phyloP scores from a whole-genome alignment of 2,888 invertebrate genomes.

The Orchestes rusci region DNA sequence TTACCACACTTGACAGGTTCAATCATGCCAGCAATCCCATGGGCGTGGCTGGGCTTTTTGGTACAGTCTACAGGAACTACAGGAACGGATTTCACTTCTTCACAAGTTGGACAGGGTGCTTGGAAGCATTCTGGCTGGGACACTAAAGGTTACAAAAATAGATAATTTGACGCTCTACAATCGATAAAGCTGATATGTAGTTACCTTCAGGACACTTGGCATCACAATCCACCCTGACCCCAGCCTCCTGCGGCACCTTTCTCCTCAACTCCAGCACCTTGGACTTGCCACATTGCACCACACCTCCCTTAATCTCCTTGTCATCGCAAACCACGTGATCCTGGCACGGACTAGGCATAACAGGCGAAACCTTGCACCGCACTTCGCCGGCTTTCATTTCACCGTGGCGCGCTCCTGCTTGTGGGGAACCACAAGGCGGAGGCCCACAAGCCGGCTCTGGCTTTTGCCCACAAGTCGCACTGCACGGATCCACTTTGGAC shows the following conservation, averaged over 20 bases:
- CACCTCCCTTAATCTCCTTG: neutral
- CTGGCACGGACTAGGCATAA: neutral
- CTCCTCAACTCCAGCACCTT: slow-evolving; percentile 3
- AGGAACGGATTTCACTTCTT: neutral
- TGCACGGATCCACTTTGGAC: slow-evolving; percentile 18
- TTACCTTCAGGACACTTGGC: slow-evolving; percentile 15
- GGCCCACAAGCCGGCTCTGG: slow-evolving; percentile 4
- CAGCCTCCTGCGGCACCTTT: too few species aligned
- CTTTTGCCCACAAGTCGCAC: too few species aligned
- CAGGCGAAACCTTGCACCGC: slow-evolving; percentile 6
- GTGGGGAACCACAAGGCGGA: neutral
- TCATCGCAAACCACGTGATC: neutral
- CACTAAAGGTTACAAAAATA: too few species aligned
- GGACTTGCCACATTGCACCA: neutral
- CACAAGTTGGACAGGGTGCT: neutral
- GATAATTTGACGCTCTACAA: too few species aligned
- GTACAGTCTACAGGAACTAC: neutral
- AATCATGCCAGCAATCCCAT: slow-evolving; percentile 15
- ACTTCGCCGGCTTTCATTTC: slow-evolving; percentile 11
- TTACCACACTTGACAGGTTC: slow-evolving; percentile 12
- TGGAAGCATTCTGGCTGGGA: neutral
- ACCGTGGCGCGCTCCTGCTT: too few species aligned
- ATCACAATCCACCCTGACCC: slow-evolving; percentile 4
- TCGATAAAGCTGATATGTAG: neutral
- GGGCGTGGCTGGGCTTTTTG: neutral